Evolutionary conservation across 1,140 invertebrate genomes (phyloP).

Genomic region (Harlomillsia oculata): DNA sequence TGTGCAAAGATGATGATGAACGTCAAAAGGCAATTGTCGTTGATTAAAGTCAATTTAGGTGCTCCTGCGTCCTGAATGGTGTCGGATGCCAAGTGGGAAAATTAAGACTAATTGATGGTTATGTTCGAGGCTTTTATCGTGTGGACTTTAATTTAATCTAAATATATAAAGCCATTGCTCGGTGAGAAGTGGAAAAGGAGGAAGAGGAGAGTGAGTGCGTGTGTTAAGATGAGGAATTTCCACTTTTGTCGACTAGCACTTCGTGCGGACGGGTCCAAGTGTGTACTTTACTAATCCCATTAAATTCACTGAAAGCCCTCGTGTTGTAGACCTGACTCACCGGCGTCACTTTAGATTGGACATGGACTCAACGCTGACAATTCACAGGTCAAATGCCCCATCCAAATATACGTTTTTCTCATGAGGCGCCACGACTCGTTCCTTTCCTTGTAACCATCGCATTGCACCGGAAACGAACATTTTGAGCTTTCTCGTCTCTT

Average conservation of each 20-base stretch:
- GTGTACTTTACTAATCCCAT: conserved; percentile 32
- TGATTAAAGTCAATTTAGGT: conserved; percentile 36
- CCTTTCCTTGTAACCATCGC: neutral
- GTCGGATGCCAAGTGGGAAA: conserved; percentile 32
- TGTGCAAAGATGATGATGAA: conserved; percentile 28
- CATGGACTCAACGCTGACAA: too few species aligned
- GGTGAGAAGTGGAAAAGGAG: too few species aligned
- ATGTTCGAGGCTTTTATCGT: conserved; percentile 35
- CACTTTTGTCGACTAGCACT: conserved; percentile 12
- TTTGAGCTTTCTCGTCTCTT: neutral
- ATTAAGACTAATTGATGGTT: conserved; percentile 37
- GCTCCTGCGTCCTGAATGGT: conserved; percentile 17
- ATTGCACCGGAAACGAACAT: too few species aligned
- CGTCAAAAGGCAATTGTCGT: conserved; percentile 34
- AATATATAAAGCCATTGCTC: conserved; percentile 27
- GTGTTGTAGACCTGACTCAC: conserved; percentile 18
- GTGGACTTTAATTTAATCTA: conserved; percentile 35
- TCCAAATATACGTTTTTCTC: conserved; percentile 7
- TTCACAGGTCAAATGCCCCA: too few species aligned
- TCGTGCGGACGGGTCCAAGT: conserved; percentile 11
- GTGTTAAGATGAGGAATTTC: conserved; percentile 25
- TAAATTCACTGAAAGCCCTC: conserved; percentile 23
- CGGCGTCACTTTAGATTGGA: too few species aligned
- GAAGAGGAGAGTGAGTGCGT: too few species aligned
- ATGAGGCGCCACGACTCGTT: neutral